Evolutionary conservation across 2,113 vertebrate species (phyloP).

Genomic region (Syrrhaptes paradoxus): DNA sequence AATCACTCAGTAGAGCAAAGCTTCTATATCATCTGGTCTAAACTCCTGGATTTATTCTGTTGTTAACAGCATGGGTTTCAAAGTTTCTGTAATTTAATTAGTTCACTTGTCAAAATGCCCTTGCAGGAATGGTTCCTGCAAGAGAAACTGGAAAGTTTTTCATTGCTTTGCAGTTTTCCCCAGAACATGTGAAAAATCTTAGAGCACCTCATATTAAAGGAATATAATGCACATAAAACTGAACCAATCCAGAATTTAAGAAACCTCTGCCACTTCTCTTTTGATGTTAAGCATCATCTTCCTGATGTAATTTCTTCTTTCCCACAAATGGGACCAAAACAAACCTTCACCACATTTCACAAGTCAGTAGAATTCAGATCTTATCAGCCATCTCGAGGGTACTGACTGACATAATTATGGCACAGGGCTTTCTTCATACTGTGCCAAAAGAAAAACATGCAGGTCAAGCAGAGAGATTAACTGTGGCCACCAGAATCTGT

Average conservation of each 20-base stretch:
- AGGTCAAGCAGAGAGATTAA: not conserved
- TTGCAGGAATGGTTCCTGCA: not conserved
- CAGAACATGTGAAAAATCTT: not conserved
- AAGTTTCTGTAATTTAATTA: not conserved
- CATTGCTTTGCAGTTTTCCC: not conserved
- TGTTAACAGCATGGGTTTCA: not conserved
- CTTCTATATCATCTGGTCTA: not conserved
- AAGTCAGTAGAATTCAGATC: not conserved
- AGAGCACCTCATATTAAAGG: not conserved
- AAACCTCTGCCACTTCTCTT: conserved; percentile 9
- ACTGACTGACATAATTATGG: not conserved
- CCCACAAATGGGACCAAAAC: not conserved
- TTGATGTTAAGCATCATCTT: not conserved
- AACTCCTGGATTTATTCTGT: not conserved
- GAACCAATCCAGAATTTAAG: not conserved
- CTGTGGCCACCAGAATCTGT: not conserved
- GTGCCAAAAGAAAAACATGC: not conserved
- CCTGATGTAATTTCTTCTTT: conserved; percentile 20
- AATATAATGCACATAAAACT: not conserved
- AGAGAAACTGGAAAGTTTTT: not conserved
- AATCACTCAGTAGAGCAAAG: not conserved
- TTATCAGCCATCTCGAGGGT: not conserved
- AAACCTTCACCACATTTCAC: not conserved
- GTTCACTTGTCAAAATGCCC: not conserved
- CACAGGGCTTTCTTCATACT: not conserved